These are phyloP conservation scores for Forbesichthys agassizii DNA, from an alignment of 2,113 vertebrate species.

Conservation along the genomic window DNA sequence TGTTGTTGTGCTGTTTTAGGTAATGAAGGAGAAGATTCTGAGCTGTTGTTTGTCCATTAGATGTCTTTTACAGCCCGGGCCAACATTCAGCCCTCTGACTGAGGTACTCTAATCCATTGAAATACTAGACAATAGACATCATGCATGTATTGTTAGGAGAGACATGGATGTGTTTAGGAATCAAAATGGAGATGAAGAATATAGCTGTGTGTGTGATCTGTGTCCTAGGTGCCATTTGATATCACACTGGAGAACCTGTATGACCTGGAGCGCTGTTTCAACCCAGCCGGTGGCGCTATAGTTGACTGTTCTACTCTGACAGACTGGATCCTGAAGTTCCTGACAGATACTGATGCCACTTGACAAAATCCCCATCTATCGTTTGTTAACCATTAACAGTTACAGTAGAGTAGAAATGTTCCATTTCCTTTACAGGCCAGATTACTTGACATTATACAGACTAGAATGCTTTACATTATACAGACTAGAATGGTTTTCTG, in stretches of 20 bases:
- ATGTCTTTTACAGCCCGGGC: slow-evolving; percentile 62
- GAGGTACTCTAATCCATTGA: slow-evolving; percentile 68
- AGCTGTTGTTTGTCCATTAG: slow-evolving; percentile 78
- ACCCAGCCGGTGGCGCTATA: slow-evolving; percentile 73
- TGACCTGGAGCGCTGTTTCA: slow-evolving; percentile 82
- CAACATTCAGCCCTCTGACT: slow-evolving; percentile 43
- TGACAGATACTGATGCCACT: slow-evolving; percentile 30
- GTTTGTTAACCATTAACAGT: background rate
- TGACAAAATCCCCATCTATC: background rate
- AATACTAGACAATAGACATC: background rate
- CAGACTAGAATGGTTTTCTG: too few species aligned
- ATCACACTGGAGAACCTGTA: slow-evolving; percentile 70
- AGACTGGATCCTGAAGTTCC: slow-evolving; percentile 79
- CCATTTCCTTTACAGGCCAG: too few species aligned
- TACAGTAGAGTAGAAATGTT: background rate
- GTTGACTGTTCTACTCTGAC: slow-evolving; percentile 73
- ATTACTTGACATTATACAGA: too few species aligned
- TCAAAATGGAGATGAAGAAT: background rate
- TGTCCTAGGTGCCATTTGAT: slow-evolving; percentile 79
- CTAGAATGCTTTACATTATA: too few species aligned
- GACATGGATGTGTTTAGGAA: background rate
- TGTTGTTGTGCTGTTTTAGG: slow-evolving; percentile 34
- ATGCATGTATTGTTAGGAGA: background rate
- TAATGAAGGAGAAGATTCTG: slow-evolving; percentile 70
- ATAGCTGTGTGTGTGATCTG: slow-evolving; percentile 3